Evolutionary conservation across 2,888 invertebrate species (phyloP).

Genomic region (Archaeoteleia sp.): DNA sequence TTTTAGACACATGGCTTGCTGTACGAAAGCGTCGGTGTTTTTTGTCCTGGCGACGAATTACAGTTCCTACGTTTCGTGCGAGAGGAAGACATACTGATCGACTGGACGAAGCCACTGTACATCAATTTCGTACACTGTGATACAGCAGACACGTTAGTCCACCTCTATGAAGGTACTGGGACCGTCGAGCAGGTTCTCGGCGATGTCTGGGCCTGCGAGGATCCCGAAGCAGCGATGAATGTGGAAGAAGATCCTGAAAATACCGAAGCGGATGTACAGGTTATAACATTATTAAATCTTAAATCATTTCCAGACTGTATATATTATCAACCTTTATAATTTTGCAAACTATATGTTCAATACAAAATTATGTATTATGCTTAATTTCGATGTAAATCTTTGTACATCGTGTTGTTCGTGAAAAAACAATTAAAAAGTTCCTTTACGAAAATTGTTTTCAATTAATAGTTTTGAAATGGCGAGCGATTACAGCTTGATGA

Average conservation of each 20-base stretch:
- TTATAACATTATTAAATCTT: too few species aligned
- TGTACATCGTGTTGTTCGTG: too few species aligned
- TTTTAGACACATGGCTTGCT: constrained; percentile 86
- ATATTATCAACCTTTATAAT: constrained; percentile 1
- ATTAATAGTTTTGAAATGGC: too few species aligned
- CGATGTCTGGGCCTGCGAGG: constrained; percentile 86
- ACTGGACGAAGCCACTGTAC: constrained; percentile 88
- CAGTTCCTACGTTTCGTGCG: constrained; percentile 84
- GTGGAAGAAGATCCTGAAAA: constrained; percentile 53
- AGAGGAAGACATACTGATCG: constrained; percentile 85
- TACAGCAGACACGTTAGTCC: constrained; percentile 86
- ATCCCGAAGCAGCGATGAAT: constrained; percentile 72
- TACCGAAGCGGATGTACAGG: constrained; percentile 43
- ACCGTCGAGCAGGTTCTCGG: constrained; percentile 85
- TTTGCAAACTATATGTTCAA: too few species aligned
- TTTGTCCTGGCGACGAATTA: constrained; percentile 86
- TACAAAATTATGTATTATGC: too few species aligned
- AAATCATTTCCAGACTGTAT: too few species aligned
- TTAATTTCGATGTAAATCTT: too few species aligned
- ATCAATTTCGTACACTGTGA: constrained; percentile 90
- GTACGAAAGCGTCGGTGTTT: constrained; percentile 90
- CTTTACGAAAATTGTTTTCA: too few species aligned
- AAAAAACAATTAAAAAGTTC: too few species aligned
- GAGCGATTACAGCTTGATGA: too few species aligned
- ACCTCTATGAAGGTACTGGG: constrained; percentile 80